Conservation (phyloP, 1,140 invertebrate genomes). For the Brachionus koreanus region DNA sequence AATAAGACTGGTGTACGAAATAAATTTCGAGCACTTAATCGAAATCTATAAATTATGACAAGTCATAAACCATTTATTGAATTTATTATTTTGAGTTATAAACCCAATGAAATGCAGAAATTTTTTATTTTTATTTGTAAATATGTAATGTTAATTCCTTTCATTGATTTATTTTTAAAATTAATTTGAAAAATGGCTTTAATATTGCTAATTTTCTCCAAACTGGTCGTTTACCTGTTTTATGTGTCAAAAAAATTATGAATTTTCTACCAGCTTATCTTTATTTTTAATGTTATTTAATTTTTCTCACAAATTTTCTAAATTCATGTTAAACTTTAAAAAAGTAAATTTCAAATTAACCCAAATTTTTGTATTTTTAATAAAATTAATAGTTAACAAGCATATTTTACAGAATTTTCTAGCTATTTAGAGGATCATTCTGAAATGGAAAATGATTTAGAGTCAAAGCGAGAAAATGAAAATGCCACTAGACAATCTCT, state of each 20-base stretch:
- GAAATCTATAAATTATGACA: neutral
- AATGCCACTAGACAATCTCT: constrained; percentile 28
- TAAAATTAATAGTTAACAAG: neutral
- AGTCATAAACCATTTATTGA: neutral
- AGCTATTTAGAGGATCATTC: neutral
- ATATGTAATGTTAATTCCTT: too few species aligned
- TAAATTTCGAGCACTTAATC: too few species aligned
- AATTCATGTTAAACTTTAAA: neutral
- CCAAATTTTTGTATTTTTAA: neutral
- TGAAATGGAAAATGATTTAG: constrained; percentile 21
- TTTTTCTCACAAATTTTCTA: neutral
- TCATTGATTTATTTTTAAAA: too few species aligned
- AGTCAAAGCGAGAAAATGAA: constrained; percentile 15
- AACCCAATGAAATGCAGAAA: too few species aligned
- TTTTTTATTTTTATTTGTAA: too few species aligned
- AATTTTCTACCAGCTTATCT: neutral
- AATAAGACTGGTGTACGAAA: too few species aligned
- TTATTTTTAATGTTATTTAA: neutral
- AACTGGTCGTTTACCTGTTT: too few species aligned
- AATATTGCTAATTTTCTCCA: too few species aligned
- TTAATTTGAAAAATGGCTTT: too few species aligned
- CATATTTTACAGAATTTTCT: neutral
- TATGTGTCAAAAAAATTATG: too few species aligned
- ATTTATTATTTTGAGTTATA: too few species aligned
- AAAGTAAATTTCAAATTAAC: neutral